phyloP scores from a whole-genome alignment of 1,140 invertebrate species.

The Berghia stephanieae region DNA sequence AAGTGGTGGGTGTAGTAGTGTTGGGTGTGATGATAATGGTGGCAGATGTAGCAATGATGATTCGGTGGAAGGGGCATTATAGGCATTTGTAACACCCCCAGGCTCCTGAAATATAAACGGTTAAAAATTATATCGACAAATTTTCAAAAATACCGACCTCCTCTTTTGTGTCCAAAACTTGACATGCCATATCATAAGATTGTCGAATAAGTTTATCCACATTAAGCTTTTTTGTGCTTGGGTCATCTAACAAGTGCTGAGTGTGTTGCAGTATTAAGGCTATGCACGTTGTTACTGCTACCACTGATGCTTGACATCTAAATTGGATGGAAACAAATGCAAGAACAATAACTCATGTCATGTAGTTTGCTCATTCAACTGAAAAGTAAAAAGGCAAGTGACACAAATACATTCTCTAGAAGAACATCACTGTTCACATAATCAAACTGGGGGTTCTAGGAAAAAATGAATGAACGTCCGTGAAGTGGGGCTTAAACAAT shows the following conservation, averaged over 20 bases:
- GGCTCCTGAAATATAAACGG: not conserved
- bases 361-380: not conserved
- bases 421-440: too few relatives aligned
- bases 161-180: slow-evolving; percentile 43
- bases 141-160: slow-evolving; percentile 39
- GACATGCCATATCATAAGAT: slow-evolving; percentile 45
- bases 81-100: not conserved
- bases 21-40: not conserved
- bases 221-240: slow-evolving; percentile 43
- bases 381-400: too few relatives aligned
- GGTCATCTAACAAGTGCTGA: slow-evolving; percentile 44
- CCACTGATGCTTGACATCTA: slow-evolving; percentile 59
- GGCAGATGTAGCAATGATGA: not conserved
- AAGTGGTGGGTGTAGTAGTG: too few relatives aligned
- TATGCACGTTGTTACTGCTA: slow-evolving; percentile 54
- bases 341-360: too few relatives aligned
- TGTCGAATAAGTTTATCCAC: slow-evolving; percentile 52
- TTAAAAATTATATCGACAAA: not conserved
- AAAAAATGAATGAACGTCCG: too few relatives aligned
- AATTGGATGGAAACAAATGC: not conserved
- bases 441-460: too few relatives aligned
- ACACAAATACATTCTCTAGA: too few relatives aligned
- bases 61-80: not conserved
- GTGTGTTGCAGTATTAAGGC: slow-evolving; percentile 58
- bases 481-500: too few relatives aligned